Evolutionary conservation across 2,888 invertebrate species (phyloP), one percentile per base, ranked within the genome.

Genomic region (Leptinotarsa rubiginosa): DNA sequence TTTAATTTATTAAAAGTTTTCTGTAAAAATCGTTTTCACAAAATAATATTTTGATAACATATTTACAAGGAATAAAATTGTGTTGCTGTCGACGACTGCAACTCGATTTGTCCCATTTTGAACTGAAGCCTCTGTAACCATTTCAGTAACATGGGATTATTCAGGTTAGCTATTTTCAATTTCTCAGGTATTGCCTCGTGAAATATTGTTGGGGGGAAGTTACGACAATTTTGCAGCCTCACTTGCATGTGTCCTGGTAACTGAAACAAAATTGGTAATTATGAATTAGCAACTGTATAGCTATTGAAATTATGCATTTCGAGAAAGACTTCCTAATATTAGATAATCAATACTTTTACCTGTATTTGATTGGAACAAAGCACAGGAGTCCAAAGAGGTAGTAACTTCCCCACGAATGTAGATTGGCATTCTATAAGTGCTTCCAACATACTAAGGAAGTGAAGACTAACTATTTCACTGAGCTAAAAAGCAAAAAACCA

Each of bases 61-160:
- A 65, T 66, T 79, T 91, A 94, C 82, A 93, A 91, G 49, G 93
- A 92, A 87, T 95, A 97, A 88, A 97, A 96, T 85, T 96, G 96
- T 10, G 95, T 95, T n/a, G 95, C 96, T 69, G 95, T 94, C 0
- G 96, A 96, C 2, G 96, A 96, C 87, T 97, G 97, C 78, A 96
- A 89, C 88, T 99, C 99, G 71, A 98, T 95, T 89, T 99, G 98
- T 5, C 97, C 97, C 94, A 99, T 97, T 90, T 98, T 99, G 86
- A 98, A 97, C 86, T 98, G 96, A 76, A 98, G 91, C 68, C 97
- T 91, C 87, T 97, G 96, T 72, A 99, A 90, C 94, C 98, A 97
- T 81, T 95, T 93, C 1, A 93, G 87, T 25, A 94, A 88, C 31
- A 92, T 89, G 2, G 91, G 90, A 75, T 91, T 91, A 78, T 86